phyloP scores from a whole-genome alignment of 2,888 invertebrate genomes.

The Apamea sordens region DNA sequence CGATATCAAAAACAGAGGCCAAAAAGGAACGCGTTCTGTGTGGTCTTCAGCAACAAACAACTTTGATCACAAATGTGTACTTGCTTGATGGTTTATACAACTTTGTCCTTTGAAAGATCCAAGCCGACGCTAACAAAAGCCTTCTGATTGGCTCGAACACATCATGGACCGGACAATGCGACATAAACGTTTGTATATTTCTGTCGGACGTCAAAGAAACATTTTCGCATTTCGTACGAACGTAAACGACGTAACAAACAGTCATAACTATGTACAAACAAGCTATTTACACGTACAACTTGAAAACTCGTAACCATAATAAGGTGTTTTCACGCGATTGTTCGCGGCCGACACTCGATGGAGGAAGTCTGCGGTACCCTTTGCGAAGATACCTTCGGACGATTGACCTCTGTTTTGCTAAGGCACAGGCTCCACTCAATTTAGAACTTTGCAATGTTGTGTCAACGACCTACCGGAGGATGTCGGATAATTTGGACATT shows the following conservation, averaged over 20 bases:
- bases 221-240: slow-evolving; percentile 78
- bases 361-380: slow-evolving; percentile 61
- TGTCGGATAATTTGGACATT: slow-evolving; percentile 79
- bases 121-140: slow-evolving; percentile 76
- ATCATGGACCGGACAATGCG: slow-evolving; percentile 80
- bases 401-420: slow-evolving; percentile 58
- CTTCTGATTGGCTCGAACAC: slow-evolving; percentile 79
- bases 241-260: slow-evolving; percentile 81
- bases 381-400: slow-evolving; percentile 56
- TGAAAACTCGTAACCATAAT: slow-evolving; percentile 68
- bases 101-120: slow-evolving; percentile 73
- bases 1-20: slow-evolving; percentile 35
- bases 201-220: slow-evolving; percentile 78
- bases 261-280: slow-evolving; percentile 80
- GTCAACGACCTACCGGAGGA: slow-evolving; percentile 78
- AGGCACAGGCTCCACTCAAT: slow-evolving; percentile 67
- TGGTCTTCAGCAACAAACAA: slow-evolving; percentile 61
- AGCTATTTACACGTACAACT: slow-evolving; percentile 71
- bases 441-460: slow-evolving; percentile 74
- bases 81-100: slow-evolving; percentile 73
- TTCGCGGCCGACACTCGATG: slow-evolving; percentile 55
- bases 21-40: slow-evolving; percentile 46
- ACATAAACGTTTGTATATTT: slow-evolving; percentile 85
- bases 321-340: slow-evolving; percentile 72
- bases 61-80: slow-evolving; percentile 60